These are phyloP conservation scores for Drosophila yooni DNA, from an alignment of 2,888 invertebrate genomes.

Conservation along the genomic window DNA sequence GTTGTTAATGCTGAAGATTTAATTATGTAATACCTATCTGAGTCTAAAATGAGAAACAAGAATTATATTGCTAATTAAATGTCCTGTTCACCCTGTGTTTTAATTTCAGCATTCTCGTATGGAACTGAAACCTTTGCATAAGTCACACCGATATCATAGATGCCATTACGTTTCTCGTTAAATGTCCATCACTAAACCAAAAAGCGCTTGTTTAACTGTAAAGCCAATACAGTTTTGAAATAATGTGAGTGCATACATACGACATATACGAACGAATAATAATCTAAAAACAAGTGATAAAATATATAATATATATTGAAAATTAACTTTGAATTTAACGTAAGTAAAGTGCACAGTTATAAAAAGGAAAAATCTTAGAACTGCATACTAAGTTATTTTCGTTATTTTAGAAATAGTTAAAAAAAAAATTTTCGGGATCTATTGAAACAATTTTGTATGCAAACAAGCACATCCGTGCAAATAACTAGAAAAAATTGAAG, in stretches of 20 bases:
- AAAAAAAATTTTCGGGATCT: background rate
- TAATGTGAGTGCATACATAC: background rate
- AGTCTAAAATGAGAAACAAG: background rate
- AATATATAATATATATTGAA: background rate
- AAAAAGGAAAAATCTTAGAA: background rate
- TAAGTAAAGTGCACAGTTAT: background rate
- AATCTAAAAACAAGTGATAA: background rate
- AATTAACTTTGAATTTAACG: background rate
- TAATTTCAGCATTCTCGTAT: background rate
- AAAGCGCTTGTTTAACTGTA: background rate
- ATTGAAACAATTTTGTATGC: background rate
- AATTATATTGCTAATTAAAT: background rate
- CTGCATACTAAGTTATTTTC: background rate
- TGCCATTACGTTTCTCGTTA: background rate
- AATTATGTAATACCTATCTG: background rate
- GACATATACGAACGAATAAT: background rate
- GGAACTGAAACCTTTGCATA: background rate
- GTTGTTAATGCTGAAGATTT: background rate
- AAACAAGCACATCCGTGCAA: background rate
- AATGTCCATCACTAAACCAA: background rate
- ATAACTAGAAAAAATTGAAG: background rate
- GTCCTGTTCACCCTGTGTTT: background rate
- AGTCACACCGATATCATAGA: background rate
- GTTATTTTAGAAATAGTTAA: background rate
- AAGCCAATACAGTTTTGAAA: background rate